Percentiles rank a stretch among this genome's conserved stretches.
These are phyloP conservation scores for Anoncus sp. DNA, from an alignment of 2,888 invertebrate genomes.

Conservation along the genomic window DNA sequence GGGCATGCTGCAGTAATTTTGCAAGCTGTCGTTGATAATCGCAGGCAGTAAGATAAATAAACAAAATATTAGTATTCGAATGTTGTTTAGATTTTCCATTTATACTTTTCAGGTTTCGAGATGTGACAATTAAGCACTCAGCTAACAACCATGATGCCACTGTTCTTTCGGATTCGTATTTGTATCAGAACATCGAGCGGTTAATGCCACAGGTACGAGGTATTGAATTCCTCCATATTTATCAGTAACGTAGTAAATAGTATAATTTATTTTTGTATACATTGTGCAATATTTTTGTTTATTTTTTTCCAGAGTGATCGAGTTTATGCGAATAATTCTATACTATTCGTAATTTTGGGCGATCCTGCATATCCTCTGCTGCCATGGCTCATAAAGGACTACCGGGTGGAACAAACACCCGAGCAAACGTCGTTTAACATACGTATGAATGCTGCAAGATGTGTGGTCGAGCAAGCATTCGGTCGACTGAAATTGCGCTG, in stretches of 20 bases:
- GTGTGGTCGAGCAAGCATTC: slow-evolving; percentile 71
- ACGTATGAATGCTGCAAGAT: slow-evolving; percentile 61
- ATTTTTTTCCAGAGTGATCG: slow-evolving; percentile 1
- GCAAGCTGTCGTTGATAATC: slow-evolving; percentile 66
- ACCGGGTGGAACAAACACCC: slow-evolving; percentile 15
- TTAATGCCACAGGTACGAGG: too few species aligned
- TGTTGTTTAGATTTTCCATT: too few species aligned
- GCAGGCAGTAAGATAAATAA: slow-evolving; percentile 54
- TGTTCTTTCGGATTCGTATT: neutral
- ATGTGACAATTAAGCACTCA: slow-evolving; percentile 24
- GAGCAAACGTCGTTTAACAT: slow-evolving; percentile 69
- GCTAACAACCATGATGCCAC: neutral
- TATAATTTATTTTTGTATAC: too few species aligned
- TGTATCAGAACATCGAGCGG: neutral
- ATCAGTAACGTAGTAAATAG: too few species aligned
- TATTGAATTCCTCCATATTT: too few species aligned
- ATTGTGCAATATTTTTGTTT: slow-evolving; percentile 2
- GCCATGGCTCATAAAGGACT: slow-evolving; percentile 69
- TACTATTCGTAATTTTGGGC: slow-evolving; percentile 66
- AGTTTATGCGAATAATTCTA: neutral
- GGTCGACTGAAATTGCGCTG: slow-evolving; percentile 71
- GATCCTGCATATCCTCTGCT: slow-evolving; percentile 68
- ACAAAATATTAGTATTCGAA: too few species aligned
- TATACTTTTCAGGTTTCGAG: slow-evolving; percentile 31
- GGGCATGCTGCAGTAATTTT: slow-evolving; percentile 65